Conservation (phyloP, 2,113 vertebrate genomes). For the Vanacampus margaritifer region DNA sequence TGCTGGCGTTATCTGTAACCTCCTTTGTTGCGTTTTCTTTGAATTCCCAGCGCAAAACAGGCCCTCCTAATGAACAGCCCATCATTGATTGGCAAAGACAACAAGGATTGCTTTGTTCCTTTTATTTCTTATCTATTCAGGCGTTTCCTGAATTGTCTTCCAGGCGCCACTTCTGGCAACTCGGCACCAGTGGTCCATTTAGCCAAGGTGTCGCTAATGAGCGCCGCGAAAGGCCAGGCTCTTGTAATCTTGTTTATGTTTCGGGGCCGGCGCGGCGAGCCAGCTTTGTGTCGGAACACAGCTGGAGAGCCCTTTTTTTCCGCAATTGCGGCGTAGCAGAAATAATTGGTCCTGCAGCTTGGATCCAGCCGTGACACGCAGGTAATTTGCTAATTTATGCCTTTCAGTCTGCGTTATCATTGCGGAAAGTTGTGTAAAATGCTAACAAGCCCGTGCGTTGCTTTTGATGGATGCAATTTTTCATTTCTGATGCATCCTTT, state of each 20-base stretch:
- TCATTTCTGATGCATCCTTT: neutral
- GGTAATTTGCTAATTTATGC: constrained; percentile 68
- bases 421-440: constrained; percentile 19
- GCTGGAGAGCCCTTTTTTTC: constrained; percentile 59
- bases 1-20: constrained; percentile 42
- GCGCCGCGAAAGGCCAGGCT: constrained; percentile 46
- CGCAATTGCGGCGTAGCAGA: constrained; percentile 57
- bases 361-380: constrained; percentile 49
- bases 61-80: constrained; percentile 43
- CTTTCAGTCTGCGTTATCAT: constrained; percentile 45
- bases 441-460: constrained; percentile 18
- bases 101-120: constrained; percentile 44
- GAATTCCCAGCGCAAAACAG: constrained; percentile 21
- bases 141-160: neutral
- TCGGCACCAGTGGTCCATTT: constrained; percentile 38
- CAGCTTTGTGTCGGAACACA: constrained; percentile 65
- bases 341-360: constrained; percentile 66
- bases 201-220: constrained; percentile 40
- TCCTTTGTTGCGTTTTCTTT: constrained; percentile 30
- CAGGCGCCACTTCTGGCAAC: constrained; percentile 7
- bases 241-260: constrained; percentile 64
- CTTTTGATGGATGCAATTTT: neutral
- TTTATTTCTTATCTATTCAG: constrained; percentile 16
- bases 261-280: constrained; percentile 45
- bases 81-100: constrained; percentile 42